Percentiles rank a stretch among this genome's conserved stretches.
Conservation (phyloP, 2,113 vertebrate genomes). For the Pachypanchax playfairii region DNA sequence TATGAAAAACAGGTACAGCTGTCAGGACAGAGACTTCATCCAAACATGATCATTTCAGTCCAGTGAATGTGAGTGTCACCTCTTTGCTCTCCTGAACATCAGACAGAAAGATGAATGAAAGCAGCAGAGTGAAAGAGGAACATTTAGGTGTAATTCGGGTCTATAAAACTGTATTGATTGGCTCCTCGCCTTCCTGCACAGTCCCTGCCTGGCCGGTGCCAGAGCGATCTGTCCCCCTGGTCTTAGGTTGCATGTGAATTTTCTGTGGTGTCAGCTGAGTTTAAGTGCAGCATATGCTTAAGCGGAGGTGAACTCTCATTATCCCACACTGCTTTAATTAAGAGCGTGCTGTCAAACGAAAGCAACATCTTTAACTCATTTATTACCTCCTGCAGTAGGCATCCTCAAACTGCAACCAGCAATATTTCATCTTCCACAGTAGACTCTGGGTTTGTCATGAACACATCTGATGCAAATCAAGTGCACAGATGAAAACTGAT, state of each 20-base stretch:
- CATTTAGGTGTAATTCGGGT: conserved; percentile 63
- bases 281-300: conserved; percentile 59
- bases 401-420: conserved; percentile 32
- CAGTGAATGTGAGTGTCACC: conserved; percentile 17
- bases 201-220: conserved; percentile 58
- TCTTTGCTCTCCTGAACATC: conserved; percentile 28
- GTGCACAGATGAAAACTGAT: conserved; percentile 3
- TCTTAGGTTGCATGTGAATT: conserved; percentile 68
- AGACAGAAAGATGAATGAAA: conserved; percentile 53
- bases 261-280: conserved; percentile 77
- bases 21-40: conserved; percentile 21
- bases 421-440: conserved; percentile 46
- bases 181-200: conserved; percentile 50
- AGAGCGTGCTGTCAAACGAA: conserved; percentile 54
- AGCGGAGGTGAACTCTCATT: conserved; percentile 69
- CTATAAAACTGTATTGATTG: conserved; percentile 75
- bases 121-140: conserved; percentile 44
- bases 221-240: conserved; percentile 58
- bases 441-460: conserved; percentile 19
- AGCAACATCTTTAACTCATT: conserved; percentile 62
- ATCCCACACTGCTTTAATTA: conserved; percentile 69
- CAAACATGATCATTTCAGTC: conserved; percentile 26
- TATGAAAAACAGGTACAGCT: conserved; percentile 30
- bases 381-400: conserved; percentile 48
- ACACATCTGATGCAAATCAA: conserved; percentile 32